Evolutionary conservation across 2,797 vertebrate species (phyloP), one percentile per base, ranked within the genome.

Genomic region (Lophotriccus pileatus): DNA sequence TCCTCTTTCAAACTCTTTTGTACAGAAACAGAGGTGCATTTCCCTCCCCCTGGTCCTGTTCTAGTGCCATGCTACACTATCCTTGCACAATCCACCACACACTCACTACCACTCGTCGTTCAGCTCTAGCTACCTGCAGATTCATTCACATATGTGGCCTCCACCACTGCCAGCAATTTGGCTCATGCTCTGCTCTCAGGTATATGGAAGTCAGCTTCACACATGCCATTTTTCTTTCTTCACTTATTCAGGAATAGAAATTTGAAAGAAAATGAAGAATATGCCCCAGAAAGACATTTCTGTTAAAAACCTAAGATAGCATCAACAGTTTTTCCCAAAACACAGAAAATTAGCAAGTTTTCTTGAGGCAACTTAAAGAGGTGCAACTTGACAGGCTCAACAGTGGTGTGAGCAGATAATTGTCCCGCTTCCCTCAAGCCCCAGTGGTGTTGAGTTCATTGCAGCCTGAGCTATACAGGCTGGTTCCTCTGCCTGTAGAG

Each of bases 1-100:
- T 89, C 64, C 62, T 90, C 74, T 93, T 92, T 80, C 77, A 84
- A 30, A 41, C 62, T 67, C 69, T 93, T 88, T 47, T 78, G 70
- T 63, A 70, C 52, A 83, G 91, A 90, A 93, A 53, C 44, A 69
- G 80, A 90, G 44, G 27, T 55, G 60, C n/a, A 18, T 15, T 22
- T 73, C 37, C 30, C 22, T 84, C 52, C 32, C 19, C 30, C 14
- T 5, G 6, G 25, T 30, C 66, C 56, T 64, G 18, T 70, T 77
- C 52, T 30, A 53, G 55, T 0, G 0, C 74, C 43, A 23, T 47
- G 67, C 70, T 41, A 44, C 63, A 8, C 67, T 44, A 30, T 43
- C 63, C 72, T 89, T 60, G 66, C 84, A 82, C 63, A 53, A 69
- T 17, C 30, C 58, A 50, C 27, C 1, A 1, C 55, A 28, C 1